Evolutionary conservation across 2,888 invertebrate genomes (phyloP), one percentile per base, ranked within the genome.

Genomic region (Bembecia ichneumoniformis): DNA sequence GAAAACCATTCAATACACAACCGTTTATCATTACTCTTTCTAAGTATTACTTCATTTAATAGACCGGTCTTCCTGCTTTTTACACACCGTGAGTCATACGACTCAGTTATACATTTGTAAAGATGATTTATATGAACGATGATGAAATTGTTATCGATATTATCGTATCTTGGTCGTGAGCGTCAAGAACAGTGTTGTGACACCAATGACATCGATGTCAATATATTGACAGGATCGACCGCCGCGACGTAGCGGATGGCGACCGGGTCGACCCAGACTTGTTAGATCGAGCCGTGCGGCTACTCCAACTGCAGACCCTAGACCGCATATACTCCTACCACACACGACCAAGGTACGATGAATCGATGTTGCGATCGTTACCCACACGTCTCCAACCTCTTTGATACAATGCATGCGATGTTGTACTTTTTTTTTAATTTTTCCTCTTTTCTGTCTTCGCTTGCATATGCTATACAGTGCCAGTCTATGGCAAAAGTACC

Each of bases 281-380:
- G 74, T 82, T 88, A 84, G 86, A 87, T 68, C 87, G 88, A 61
- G 89, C 88, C 57, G 78, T 89, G 71, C 80, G 87, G 72, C 86
- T 89, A 59, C 86, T 89, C 52, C 87, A 88, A 71, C 84, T 89
- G 68, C 87, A 88, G 77, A 84, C 84, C 65, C 81, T 89, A 72
- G 88, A 89, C 83, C 86, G 87, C 80, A 77, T 86, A 76, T 89
- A 89, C 83, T 82, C 88, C 79, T 87, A 86, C 80, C 87, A 88
- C 81, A 82, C 84, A 64, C 84, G 88, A 78, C 89, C 89, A 81
- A 89, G 89, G 89, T 89, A 88, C 83, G 84, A 82, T 62, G 28
- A 51, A n/a, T 51, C 52, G 51, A 51, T 46, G 47, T 40, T 40
- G 13, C 40, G 40, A 49, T 51, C 49, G 35, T 36, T 48, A 17